These are phyloP conservation scores for Lithophane socia DNA, from an alignment of 2,888 invertebrate genomes.

Conservation along the genomic window DNA sequence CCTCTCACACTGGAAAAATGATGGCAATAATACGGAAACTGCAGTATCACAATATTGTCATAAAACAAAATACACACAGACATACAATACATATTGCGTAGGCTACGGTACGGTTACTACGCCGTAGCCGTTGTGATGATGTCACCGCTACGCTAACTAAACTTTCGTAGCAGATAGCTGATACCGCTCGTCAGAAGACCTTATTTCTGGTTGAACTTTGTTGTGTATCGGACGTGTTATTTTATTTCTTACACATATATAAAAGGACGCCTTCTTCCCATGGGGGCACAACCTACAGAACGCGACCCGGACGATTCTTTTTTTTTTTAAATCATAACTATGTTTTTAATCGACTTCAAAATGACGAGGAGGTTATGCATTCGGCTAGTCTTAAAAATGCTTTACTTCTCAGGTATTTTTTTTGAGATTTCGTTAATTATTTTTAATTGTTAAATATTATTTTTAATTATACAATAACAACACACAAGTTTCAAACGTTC, in stretches of 20 bases:
- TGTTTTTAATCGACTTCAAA: not conserved
- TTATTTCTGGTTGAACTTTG: not conserved
- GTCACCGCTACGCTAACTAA: conserved; percentile 32
- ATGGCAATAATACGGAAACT: no score
- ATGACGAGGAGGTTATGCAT: no score
- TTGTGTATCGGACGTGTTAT: not conserved
- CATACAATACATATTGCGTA: not conserved
- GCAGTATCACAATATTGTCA: no score
- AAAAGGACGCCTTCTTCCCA: not conserved
- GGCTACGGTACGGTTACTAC: conserved; percentile 16
- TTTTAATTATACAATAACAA: no score
- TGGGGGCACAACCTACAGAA: no score
- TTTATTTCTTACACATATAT: not conserved
- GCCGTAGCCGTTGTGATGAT: conserved; percentile 29
- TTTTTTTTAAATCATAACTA: no score
- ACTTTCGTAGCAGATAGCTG: conserved; percentile 16
- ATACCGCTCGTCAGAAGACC: conserved; percentile 1
- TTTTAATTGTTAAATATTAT: not conserved
- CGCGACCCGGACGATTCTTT: not conserved
- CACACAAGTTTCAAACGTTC: not conserved
- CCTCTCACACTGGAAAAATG: no score
- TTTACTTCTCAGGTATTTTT: not conserved
- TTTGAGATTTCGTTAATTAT: not conserved
- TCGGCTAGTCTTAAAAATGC: no score
- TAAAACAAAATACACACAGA: no score